Percentiles rank a stretch among this genome's conserved stretches.
Evolutionary conservation across 2,888 invertebrate species (phyloP).

Genomic region (Conus canariensis): DNA sequence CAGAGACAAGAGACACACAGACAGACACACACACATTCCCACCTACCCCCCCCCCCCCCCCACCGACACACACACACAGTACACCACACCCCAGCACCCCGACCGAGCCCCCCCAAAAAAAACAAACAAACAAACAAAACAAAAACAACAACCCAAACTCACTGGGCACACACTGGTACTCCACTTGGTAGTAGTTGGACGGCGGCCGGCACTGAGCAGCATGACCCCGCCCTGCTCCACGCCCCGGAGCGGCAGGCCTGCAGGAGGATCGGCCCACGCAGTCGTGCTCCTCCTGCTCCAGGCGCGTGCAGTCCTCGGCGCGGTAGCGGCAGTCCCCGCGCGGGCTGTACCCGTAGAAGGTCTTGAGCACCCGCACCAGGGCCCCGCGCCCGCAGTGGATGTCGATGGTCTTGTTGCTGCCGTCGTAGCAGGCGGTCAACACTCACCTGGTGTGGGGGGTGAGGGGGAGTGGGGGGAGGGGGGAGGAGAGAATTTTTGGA

Average conservation of each 20-base stretch:
- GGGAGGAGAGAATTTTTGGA: no score
- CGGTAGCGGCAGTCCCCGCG: slow-evolving; percentile 59
- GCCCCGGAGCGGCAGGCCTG: slow-evolving; percentile 66
- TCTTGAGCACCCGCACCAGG: slow-evolving; percentile 69
- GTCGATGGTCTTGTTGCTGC: slow-evolving; percentile 59
- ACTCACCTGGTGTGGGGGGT: slow-evolving; percentile 55
- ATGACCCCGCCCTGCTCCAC: slow-evolving; percentile 63
- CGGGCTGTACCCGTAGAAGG: slow-evolving; percentile 72
- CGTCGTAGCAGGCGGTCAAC: slow-evolving; percentile 67
- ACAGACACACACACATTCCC: not conserved
- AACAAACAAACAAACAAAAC: not conserved
- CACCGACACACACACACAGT: not conserved
- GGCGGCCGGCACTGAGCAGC: slow-evolving; percentile 60
- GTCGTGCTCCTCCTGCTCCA: slow-evolving; percentile 65
- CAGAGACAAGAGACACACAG: not conserved
- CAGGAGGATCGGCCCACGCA: slow-evolving; percentile 71
- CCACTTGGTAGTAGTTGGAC: slow-evolving; percentile 75
- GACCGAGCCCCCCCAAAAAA: not conserved
- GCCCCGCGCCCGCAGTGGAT: slow-evolving; percentile 69
- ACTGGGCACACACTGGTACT: slow-evolving; percentile 74
- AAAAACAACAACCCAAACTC: slow-evolving; percentile 32
- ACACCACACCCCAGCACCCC: no score
- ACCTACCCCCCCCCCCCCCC: not conserved
- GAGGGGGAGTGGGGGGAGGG: not conserved
- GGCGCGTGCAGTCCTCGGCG: slow-evolving; percentile 67